Percentiles rank a stretch among this genome's conserved stretches.
phyloP scores from a whole-genome alignment of 2,113 vertebrate species.

The Clinocottus analis region DNA sequence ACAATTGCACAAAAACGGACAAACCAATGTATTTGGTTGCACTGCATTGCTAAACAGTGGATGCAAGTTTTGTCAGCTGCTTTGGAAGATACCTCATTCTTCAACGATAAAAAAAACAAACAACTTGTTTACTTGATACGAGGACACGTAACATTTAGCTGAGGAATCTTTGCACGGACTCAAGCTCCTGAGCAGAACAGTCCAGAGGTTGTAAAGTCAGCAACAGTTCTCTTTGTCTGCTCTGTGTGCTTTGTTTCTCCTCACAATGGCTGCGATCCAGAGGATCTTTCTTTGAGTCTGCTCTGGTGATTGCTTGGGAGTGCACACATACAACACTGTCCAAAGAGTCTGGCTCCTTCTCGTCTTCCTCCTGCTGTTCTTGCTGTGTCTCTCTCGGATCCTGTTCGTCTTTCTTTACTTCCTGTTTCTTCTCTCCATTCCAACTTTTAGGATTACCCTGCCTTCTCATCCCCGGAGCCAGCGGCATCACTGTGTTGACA shows the following conservation, averaged over 20 bases:
- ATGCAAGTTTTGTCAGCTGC: background rate
- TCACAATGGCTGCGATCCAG: background rate
- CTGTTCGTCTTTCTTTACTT: conserved; percentile 10
- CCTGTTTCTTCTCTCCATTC: conserved; percentile 14
- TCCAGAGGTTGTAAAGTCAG: conserved; percentile 43
- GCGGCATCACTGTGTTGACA: conserved; percentile 21
- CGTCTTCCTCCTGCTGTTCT: background rate
- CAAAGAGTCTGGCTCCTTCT: conserved; percentile 21
- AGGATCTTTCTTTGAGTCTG: conserved; percentile 1
- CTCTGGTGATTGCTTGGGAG: background rate
- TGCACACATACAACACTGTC: conserved; percentile 14
- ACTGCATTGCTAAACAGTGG: background rate
- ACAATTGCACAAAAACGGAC: background rate
- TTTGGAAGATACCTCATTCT: background rate
- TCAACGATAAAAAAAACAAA: background rate
- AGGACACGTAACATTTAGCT: conserved; percentile 19
- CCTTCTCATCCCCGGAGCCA: background rate
- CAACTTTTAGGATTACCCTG: conserved; percentile 6
- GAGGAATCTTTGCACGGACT: conserved; percentile 48
- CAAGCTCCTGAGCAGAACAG: conserved; percentile 28
- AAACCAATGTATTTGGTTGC: conserved; percentile 7
- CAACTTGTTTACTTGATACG: background rate
- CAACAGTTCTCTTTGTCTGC: conserved; percentile 24
- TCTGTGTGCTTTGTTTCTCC: conserved; percentile 19
- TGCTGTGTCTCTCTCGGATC: conserved; percentile 2